Evolutionary conservation across 2,888 invertebrate genomes (phyloP), one percentile per base, ranked within the genome.

Genomic region (Drosophila barbarae): DNA sequence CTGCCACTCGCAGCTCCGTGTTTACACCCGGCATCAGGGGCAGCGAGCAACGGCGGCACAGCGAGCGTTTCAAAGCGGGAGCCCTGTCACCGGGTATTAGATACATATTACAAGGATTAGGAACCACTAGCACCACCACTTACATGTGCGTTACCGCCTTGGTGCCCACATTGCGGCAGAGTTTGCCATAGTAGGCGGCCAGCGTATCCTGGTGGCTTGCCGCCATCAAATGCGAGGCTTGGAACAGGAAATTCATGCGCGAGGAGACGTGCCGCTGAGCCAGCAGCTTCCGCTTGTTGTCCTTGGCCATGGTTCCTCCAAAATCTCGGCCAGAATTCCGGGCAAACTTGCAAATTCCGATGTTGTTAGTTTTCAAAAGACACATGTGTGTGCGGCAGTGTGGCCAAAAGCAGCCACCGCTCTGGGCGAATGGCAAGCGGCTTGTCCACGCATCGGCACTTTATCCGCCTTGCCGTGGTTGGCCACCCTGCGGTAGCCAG

Each of bases 211-310:
- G 64, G 86, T 86, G 38, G 57, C 65, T 77, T 0, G 80, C 83
- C 4, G 88, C 88, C 88, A 90, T 89, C 5, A 89, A 47, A 52
- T 83, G 73, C 0, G 89, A 86, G 1, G 90, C 89, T 71, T 90
- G 90, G 63, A 88, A 89, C 1, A 90, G 72, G 35, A 88, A 90
- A 54, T 90, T 90, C 86, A 90, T 89, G 21, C 85, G 73, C 8
- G 75, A 77, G 39, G 63, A 69, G 3, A 69, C 67, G 10, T 69
- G 71, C 3, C 70, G 69, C 41, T 85, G 85, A 6, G 61, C 39
- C 6, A 76, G 13, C 3, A 58, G 6, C 44, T 80, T 77, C 2
- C 61, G 59, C 9, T 72, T 77, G 9, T 83, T 73, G 30, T 68
- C 70, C 47, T 60, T 72, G 3, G 32, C 35, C 76, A 77, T 74